Conservation (phyloP, 2,888 invertebrate species). For the Nezara viridula region DNA sequence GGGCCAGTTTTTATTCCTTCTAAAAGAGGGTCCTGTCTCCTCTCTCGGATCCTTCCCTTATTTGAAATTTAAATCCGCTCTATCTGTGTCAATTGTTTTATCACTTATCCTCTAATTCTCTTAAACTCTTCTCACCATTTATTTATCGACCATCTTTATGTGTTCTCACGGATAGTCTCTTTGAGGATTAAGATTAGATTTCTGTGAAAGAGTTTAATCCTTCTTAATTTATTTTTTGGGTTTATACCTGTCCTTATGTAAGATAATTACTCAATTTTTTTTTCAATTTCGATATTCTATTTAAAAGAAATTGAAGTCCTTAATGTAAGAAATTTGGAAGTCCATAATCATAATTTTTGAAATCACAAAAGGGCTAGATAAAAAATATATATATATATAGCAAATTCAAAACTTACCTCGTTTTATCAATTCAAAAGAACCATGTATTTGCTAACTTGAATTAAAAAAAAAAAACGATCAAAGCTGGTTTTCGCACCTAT, state of each 20-base stretch:
- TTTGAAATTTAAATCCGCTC: conserved; percentile 24
- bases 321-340: too few relatives aligned
- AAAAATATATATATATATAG: too few relatives aligned
- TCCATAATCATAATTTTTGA: too few relatives aligned
- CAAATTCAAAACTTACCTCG: too few relatives aligned
- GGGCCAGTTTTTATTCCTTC: background rate
- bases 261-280: background rate
- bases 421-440: too few relatives aligned
- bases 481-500: too few relatives aligned
- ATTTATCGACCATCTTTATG: background rate
- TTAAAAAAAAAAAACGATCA: too few relatives aligned
- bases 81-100: conserved; percentile 35
- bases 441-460: too few relatives aligned
- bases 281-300: too few relatives aligned
- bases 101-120: background rate
- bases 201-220: background rate
- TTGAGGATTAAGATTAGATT: background rate
- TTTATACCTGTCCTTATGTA: background rate
- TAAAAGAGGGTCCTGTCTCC: background rate
- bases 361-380: too few relatives aligned
- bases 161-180: background rate
- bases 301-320: too few relatives aligned
- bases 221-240: background rate
- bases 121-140: background rate
- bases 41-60: background rate